These are phyloP conservation scores for Clarias batrachus DNA, from an alignment of 2,113 vertebrate genomes.

Conservation along the genomic window DNA sequence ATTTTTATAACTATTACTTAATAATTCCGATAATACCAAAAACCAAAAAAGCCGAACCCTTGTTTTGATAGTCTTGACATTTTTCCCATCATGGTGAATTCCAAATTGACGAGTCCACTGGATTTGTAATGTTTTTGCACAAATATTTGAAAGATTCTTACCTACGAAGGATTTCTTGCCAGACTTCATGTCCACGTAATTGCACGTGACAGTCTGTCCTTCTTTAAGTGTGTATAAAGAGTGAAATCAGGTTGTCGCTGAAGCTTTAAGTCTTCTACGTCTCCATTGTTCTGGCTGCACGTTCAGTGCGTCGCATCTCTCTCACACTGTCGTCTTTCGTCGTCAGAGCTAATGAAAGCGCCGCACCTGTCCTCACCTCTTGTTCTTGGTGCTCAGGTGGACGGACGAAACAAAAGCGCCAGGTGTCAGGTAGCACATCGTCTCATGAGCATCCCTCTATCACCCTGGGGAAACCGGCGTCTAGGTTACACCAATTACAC, in stretches of 20 bases:
- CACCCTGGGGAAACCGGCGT: constrained; percentile 43
- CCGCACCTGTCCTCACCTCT: constrained; percentile 60
- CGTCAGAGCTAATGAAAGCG: constrained; percentile 52
- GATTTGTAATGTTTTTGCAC: background rate
- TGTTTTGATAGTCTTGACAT: background rate
- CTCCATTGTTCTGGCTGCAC: constrained; percentile 5
- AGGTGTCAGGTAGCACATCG: constrained; percentile 70
- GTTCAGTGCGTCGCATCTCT: constrained; percentile 15
- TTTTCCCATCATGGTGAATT: background rate
- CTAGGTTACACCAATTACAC: constrained; percentile 49
- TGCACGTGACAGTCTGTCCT: constrained; percentile 5
- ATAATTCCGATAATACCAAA: background rate
- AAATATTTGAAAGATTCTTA: constrained; percentile 48
- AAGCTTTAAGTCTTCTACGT: constrained; percentile 9
- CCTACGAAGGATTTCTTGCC: constrained; percentile 74
- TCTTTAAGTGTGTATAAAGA: constrained; percentile 8
- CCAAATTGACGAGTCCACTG: background rate
- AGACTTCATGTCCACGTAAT: constrained; percentile 66
- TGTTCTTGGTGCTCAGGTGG: constrained; percentile 55
- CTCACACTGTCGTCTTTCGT: constrained; percentile 19
- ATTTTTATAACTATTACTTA: background rate
- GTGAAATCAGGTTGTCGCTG: constrained; percentile 5
- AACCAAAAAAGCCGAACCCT: background rate
- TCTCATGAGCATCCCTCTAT: constrained; percentile 55
- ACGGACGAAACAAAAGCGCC: constrained; percentile 60